phyloP scores from a whole-genome alignment of 2,888 invertebrate genomes.

The Archaeoteleia sp. region DNA sequence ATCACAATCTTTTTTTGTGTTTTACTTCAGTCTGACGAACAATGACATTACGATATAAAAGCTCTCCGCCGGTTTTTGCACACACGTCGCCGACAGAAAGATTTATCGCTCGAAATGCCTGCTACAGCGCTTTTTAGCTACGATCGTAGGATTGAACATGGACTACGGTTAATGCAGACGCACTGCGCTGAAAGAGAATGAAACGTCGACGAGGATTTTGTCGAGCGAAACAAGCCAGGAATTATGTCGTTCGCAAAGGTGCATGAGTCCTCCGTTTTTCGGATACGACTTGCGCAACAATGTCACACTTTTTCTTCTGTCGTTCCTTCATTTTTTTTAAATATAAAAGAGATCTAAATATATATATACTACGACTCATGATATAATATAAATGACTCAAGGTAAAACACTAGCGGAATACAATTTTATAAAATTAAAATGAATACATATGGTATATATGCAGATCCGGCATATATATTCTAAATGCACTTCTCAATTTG shows the following conservation, averaged over 20 bases:
- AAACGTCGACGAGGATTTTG: slow-evolving; percentile 42
- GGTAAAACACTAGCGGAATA: too few relatives aligned
- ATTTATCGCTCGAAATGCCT: slow-evolving; percentile 27
- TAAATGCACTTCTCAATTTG: too few relatives aligned
- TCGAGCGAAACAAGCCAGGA: slow-evolving; percentile 43
- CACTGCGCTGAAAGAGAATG: slow-evolving; percentile 35
- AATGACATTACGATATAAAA: slow-evolving; percentile 22
- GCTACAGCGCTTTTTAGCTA: slow-evolving; percentile 31
- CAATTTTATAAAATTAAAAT: too few relatives aligned
- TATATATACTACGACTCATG: too few relatives aligned
- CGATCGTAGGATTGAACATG: slow-evolving; percentile 33
- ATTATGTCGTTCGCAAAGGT: slow-evolving; percentile 22
- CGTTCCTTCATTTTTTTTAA: slow-evolving; percentile 25
- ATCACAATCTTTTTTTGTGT: background rate
- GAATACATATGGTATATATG: too few relatives aligned
- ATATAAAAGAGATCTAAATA: too few relatives aligned
- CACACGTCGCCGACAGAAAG: slow-evolving; percentile 18
- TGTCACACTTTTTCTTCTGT: slow-evolving; percentile 31
- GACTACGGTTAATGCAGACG: slow-evolving; percentile 39
- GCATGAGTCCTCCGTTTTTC: slow-evolving; percentile 35
- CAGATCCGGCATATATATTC: too few relatives aligned
- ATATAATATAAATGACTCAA: too few relatives aligned
- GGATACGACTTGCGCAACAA: slow-evolving; percentile 24
- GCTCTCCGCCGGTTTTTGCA: slow-evolving; percentile 20
- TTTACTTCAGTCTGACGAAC: background rate